These are phyloP conservation scores for Herpetotheres cachinnans DNA, from an alignment of 2,113 vertebrate species.

Conservation along the genomic window DNA sequence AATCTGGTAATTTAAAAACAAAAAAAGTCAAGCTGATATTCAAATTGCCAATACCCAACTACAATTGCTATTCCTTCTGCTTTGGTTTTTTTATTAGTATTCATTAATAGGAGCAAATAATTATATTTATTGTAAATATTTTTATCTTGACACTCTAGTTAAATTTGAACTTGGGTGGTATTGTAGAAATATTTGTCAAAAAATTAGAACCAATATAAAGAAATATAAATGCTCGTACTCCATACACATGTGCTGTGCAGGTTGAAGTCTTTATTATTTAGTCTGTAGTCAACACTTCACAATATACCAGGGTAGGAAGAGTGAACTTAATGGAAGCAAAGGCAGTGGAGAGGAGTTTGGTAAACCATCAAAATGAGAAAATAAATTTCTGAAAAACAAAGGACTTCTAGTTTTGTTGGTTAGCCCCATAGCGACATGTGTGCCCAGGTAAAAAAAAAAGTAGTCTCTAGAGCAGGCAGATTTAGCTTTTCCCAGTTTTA, in stretches of 20 bases:
- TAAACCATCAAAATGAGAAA: background rate
- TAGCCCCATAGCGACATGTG: accelerated
- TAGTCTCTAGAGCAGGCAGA: background rate
- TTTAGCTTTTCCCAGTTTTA: background rate
- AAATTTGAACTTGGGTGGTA: background rate
- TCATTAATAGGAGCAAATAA: background rate
- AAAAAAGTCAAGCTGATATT: background rate
- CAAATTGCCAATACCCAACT: background rate
- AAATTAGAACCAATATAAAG: accelerated
- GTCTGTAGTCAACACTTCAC: background rate
- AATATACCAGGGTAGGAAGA: background rate
- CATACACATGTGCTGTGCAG: accelerated
- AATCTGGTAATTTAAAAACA: too few relatives aligned
- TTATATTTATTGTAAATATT: background rate
- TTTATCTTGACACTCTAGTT: background rate
- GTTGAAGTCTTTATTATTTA: background rate
- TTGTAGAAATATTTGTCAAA: background rate
- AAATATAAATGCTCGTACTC: background rate
- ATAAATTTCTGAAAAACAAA: background rate
- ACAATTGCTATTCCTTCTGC: background rate
- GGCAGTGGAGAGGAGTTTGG: background rate
- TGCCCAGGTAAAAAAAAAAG: background rate
- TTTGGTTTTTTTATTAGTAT: background rate
- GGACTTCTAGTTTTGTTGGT: background rate
- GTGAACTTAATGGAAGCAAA: background rate